Evolutionary conservation across 2,113 vertebrate species (phyloP).

Genomic region (Channa argus): DNA sequence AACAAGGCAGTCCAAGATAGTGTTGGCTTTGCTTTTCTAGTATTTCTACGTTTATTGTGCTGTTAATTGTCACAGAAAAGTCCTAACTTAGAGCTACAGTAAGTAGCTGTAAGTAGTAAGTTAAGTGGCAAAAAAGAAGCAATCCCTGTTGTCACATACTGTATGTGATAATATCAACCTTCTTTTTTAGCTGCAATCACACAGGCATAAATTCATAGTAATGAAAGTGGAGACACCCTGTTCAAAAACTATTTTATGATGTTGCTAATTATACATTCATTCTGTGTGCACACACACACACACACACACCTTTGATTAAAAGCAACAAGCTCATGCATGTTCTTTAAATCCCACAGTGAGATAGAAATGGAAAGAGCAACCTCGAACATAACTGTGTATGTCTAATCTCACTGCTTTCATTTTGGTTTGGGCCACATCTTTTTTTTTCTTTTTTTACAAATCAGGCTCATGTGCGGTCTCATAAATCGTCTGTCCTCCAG

Average conservation of each 20-base stretch:
- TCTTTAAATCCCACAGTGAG: not conserved
- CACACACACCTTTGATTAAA: not conserved
- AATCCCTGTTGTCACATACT: no score
- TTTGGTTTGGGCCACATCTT: no score
- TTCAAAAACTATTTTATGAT: no score
- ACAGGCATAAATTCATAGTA: no score
- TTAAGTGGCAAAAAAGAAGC: no score
- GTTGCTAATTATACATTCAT: no score
- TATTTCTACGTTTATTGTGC: not conserved
- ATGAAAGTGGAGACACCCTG: no score
- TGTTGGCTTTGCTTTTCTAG: not conserved
- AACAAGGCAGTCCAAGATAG: not conserved
- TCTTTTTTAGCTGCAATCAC: no score
- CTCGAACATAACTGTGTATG: not conserved
- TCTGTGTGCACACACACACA: no score
- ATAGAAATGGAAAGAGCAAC: not conserved
- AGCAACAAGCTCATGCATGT: not conserved
- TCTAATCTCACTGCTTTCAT: not conserved
- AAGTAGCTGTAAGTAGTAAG: no score
- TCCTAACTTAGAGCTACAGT: not conserved
- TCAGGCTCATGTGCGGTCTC: conserved; percentile 79
- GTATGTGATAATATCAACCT: no score
- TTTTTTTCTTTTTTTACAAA: not conserved
- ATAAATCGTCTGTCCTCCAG: conserved; percentile 67
- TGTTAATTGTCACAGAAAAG: not conserved